Evolutionary conservation across 2,113 vertebrate species (phyloP), one percentile per base, ranked within the genome.

Genomic region (Tachuris rubrigastra): DNA sequence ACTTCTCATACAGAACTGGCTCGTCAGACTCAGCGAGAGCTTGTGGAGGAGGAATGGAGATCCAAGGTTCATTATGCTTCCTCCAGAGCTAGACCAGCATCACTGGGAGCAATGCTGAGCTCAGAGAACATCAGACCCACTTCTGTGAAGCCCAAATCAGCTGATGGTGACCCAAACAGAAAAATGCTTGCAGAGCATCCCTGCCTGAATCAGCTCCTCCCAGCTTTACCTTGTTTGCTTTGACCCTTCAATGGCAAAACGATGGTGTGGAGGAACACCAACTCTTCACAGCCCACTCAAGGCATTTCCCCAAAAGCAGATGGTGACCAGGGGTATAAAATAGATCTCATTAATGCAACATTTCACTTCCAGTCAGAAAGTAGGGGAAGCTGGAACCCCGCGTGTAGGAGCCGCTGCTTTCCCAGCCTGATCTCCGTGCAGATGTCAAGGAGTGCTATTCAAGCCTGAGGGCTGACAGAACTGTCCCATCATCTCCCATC

Each of bases 311-410:
- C 3, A 1, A 74, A 58, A 67, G 89, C 85, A 84, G 73, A 23
- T 47, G 65, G 67, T 69, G 72, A 63, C 47, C 4, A 2, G 74
- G 22, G 24, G 4, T 44, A 60, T 56, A 84, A 94, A 90, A 63
- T 50, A 69, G 85, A 63, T 65, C 66, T 87, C 63, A 37, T 82
- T 81, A 78, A 50, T 12, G 39, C 49, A 82, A 50, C 3, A 6
- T 79, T 91, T 71, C 63, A 12, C 44, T 95, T 67, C 10, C 35
- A 33, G 5, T 25, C 13, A 66, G 72, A 71, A 89, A 56, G 84
- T 8, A 2, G 2, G 89, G 46, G 72, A 90, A 87, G 65, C 66
- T 2, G 4, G 68, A 90, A 59, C 0, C 2, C 42, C 0, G 0
- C 8, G 39, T 9, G 35, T 22, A n/a, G 7, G 5, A 90, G 46